Evolutionary conservation across 2,888 invertebrate genomes (phyloP).

Genomic region (Hypomecis atomaria): DNA sequence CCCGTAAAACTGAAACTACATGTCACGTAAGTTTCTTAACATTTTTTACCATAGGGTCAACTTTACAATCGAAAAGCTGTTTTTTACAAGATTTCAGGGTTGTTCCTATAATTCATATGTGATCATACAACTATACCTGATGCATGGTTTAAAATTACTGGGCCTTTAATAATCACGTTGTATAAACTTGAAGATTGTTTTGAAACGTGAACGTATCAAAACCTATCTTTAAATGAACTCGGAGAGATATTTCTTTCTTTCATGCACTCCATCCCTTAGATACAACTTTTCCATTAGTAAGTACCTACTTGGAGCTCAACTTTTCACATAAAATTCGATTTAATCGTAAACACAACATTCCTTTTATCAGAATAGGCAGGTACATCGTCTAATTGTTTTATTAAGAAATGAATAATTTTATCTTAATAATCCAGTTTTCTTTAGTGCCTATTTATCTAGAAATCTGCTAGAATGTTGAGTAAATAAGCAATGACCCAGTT

Average conservation of each 20-base stretch:
- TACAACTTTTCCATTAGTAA: constrained; percentile 69
- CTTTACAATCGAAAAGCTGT: too few relatives aligned
- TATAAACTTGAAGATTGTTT: too few relatives aligned
- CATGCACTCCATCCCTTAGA: constrained; percentile 56
- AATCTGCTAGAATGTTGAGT: constrained; percentile 37
- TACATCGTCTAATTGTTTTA: constrained; percentile 58
- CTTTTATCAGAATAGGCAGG: constrained; percentile 49
- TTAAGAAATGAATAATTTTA: constrained; percentile 55
- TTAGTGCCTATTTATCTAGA: constrained; percentile 41
- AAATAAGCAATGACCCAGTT: constrained; percentile 40
- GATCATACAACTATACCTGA: too few relatives aligned
- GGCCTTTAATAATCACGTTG: too few relatives aligned
- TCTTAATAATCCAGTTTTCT: constrained; percentile 48
- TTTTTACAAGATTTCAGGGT: too few relatives aligned
- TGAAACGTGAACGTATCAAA: constrained; percentile 60
- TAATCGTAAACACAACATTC: constrained; percentile 69
- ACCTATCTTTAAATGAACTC: constrained; percentile 57
- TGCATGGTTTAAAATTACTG: too few relatives aligned
- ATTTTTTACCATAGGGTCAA: too few relatives aligned
- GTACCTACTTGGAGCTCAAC: constrained; percentile 56
- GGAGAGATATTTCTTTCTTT: constrained; percentile 58
- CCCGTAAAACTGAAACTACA: too few relatives aligned
- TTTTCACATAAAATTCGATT: constrained; percentile 70
- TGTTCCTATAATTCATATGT: too few relatives aligned
- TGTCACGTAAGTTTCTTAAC: too few relatives aligned